phyloP scores from a whole-genome alignment of 1,140 invertebrate species.

The Nilaparvata lugens region DNA sequence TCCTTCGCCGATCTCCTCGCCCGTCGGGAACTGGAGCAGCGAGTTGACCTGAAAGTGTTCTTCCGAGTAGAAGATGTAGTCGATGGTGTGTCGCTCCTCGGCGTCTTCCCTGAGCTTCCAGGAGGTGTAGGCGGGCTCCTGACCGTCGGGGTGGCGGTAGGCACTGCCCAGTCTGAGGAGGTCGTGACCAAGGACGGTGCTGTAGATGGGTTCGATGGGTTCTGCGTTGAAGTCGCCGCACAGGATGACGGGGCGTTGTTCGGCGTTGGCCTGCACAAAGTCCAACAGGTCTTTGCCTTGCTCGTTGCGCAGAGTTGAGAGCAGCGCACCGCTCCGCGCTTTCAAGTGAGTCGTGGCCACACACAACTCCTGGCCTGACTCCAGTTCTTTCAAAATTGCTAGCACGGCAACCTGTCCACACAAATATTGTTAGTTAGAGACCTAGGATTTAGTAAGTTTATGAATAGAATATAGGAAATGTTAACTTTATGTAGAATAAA shows the following conservation, averaged over 20 bases:
- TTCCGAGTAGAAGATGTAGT: constrained; percentile 65
- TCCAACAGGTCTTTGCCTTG: constrained; percentile 63
- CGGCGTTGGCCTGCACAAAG: constrained; percentile 44
- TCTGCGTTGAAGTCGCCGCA: constrained; percentile 76
- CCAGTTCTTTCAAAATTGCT: constrained; percentile 42
- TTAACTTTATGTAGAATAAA: no score
- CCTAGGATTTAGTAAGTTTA: neutral
- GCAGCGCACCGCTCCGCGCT: constrained; percentile 55
- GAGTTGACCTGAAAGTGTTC: constrained; percentile 46
- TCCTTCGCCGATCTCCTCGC: constrained; percentile 53
- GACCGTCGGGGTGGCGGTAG: constrained; percentile 32
- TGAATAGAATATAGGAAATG: no score
- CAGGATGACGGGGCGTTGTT: constrained; percentile 48
- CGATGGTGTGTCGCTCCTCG: constrained; percentile 64
- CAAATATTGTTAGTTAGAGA: neutral
- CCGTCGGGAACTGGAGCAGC: constrained; percentile 53
- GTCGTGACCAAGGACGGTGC: constrained; percentile 42
- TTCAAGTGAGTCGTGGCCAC: constrained; percentile 70
- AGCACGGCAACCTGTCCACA: constrained; percentile 49
- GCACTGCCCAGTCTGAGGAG: constrained; percentile 35
- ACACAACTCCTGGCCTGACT: constrained; percentile 49
- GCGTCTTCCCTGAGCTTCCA: constrained; percentile 64
- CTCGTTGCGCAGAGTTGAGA: constrained; percentile 60
- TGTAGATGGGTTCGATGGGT: constrained; percentile 60
- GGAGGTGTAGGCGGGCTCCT: constrained; percentile 62